A percentile compares a stretch with the other conserved stretches of the same genome.
Evolutionary conservation across 1,140 invertebrate genomes (phyloP).

Genomic region (Micrasema minimum): DNA sequence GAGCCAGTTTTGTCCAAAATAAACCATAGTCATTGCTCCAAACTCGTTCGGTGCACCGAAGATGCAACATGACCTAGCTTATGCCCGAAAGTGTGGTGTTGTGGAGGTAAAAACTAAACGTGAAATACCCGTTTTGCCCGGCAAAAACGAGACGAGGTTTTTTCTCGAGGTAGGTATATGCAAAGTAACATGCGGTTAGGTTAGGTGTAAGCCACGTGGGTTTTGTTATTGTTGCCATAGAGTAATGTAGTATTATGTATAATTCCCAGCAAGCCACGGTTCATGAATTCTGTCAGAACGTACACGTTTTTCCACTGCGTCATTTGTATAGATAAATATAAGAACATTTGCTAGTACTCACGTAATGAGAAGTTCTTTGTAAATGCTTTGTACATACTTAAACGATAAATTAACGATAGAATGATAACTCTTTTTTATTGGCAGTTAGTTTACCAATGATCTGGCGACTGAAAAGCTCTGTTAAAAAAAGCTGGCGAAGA

Average conservation of each 20-base stretch:
- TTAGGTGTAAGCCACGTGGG: constrained; percentile 12
- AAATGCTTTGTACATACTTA: too few relatives aligned
- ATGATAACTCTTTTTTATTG: too few relatives aligned
- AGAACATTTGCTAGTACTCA: too few relatives aligned
- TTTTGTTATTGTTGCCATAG: constrained; percentile 16
- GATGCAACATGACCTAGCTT: constrained; percentile 22
- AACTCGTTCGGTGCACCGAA: constrained; percentile 13
- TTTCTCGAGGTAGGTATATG: constrained; percentile 18
- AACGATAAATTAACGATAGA: too few relatives aligned
- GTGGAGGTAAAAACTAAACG: constrained; percentile 32
- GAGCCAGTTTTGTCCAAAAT: constrained; percentile 7
- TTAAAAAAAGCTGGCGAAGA: too few relatives aligned
- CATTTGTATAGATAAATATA: too few relatives aligned
- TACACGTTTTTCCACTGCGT: too few relatives aligned
- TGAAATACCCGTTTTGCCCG: constrained; percentile 29
- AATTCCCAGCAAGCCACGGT: too few relatives aligned
- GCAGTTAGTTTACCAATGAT: too few relatives aligned
- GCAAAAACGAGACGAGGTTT: constrained; percentile 29
- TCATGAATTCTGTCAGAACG: too few relatives aligned
- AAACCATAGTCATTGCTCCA: background rate
- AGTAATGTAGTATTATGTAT: background rate
- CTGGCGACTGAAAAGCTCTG: too few relatives aligned
- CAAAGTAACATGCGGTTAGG: constrained; percentile 28
- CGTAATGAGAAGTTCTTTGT: too few relatives aligned
- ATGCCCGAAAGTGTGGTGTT: constrained; percentile 22